phyloP scores from a whole-genome alignment of 2,113 vertebrate genomes.

The Pedetes capensis region DNA sequence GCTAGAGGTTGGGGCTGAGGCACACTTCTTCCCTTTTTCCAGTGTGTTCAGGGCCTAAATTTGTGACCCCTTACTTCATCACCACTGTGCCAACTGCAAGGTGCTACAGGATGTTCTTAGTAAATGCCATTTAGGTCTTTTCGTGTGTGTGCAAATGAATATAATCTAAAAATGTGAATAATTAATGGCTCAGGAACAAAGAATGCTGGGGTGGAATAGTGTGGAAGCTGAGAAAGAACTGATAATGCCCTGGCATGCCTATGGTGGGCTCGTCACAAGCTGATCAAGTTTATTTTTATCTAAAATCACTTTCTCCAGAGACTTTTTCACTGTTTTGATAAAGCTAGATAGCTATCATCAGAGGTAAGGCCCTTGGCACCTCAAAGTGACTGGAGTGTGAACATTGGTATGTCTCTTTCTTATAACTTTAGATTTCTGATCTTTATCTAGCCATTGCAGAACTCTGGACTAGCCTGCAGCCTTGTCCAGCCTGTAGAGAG shows the following conservation, averaged over 20 bases:
- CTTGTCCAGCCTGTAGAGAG: neutral
- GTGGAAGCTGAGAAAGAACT: neutral
- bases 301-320: constrained; percentile 16
- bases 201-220: neutral
- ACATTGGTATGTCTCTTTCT: neutral
- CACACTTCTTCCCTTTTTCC: neutral
- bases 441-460: neutral
- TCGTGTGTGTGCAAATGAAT: constrained; percentile 18
- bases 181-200: constrained; percentile 4
- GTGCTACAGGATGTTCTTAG: neutral
- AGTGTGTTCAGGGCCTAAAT: neutral
- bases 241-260: neutral
- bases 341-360: constrained; percentile 20
- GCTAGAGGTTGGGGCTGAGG: neutral
- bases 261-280: neutral
- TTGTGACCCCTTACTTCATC: neutral
- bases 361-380: constrained; percentile 2
- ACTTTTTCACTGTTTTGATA: constrained; percentile 13
- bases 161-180: constrained; percentile 33
- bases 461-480: neutral
- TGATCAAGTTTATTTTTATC: constrained; percentile 40
- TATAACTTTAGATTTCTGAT: neutral
- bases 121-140: constrained; percentile 15
- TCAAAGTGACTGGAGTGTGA: neutral
- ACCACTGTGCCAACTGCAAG: neutral